A percentile compares a stretch with the other conserved stretches of the same genome.
These are phyloP conservation scores for Penaeus monodon DNA, from an alignment of 2,888 invertebrate genomes.

Conservation along the genomic window DNA sequence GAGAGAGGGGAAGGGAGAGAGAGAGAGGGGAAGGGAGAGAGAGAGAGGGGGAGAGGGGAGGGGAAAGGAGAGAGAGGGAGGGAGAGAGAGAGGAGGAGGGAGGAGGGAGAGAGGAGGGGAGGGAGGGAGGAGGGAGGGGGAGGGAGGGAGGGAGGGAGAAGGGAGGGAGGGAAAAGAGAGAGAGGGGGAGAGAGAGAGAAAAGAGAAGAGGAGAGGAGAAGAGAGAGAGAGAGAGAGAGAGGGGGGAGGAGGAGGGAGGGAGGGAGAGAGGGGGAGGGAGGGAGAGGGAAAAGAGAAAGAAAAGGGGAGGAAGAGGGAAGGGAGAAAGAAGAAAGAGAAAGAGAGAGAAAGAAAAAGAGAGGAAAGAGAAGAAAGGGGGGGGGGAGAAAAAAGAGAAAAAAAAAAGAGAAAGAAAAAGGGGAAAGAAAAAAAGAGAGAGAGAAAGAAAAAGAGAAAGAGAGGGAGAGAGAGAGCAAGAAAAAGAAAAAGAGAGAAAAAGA, in stretches of 20 bases:
- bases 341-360: not conserved
- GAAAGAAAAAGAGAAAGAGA: no score
- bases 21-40: no score
- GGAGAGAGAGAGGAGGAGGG: not conserved
- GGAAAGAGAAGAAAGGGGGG: not conserved
- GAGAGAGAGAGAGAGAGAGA: not conserved
- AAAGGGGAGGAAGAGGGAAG: not conserved
- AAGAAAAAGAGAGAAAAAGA: no score
- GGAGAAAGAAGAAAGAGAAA: not conserved
- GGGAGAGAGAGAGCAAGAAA: no score
- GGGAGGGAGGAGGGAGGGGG: not conserved
- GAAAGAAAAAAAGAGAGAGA: no score
- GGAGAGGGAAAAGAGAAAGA: not conserved
- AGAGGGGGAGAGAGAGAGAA: not conserved
- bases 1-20: not conserved
- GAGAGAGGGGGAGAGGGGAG: not conserved
- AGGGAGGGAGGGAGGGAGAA: not conserved
- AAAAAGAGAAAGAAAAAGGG: no score
- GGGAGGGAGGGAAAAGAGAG: not conserved
- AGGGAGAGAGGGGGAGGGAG: not conserved
- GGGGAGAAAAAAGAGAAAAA: not conserved
- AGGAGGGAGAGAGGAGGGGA: no score
- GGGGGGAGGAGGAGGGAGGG: not conserved
- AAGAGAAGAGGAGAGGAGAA: not conserved
- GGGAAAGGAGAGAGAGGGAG: no score